Evolutionary conservation across 1,140 invertebrate genomes (phyloP), one percentile per base, ranked within the genome.

Genomic region (Caenorhabditis tropicalis): DNA sequence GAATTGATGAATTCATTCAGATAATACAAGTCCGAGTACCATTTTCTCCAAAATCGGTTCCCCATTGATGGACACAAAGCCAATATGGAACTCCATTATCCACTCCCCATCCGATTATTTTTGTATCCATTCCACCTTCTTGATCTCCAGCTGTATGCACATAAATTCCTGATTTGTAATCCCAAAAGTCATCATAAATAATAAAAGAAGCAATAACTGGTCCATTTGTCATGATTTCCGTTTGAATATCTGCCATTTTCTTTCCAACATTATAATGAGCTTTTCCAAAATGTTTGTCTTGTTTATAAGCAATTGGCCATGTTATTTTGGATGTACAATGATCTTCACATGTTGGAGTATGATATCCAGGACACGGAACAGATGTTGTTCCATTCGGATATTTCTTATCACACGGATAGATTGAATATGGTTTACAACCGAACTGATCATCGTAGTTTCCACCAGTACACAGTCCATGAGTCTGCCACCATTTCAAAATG

Each of bases 81-180:
- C 65, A 74, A 24, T 74, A 74, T 46, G 65, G 65, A 9, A 74
- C 65, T 21, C 65, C 65, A 74, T 46, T 74, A 43, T 74, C 65
- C 19, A 74, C 65, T 43, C 65, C 65, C 65, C 65, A 74, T 43
- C 65, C 65, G 15, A 74, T 74, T 16, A 74, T 74, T 46, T 74
- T 74, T n/a, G 65, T 74, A n/a, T 74, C 65, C 65, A 74, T 74
- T 43, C 65, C 65, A 46, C 65, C 65, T 43, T 74, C 65, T 74
- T 74, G 33, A 74, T 74, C 65, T 74, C 65, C 65, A 6, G 65
- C 65, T 21, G 65, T 74, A 74, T 74, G 65, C 29, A 74, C 65
- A 74, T 74, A 74, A n/a, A 74, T 74, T 27, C 65, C 65, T 2
- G 65, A 43, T 74, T 74, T 74, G n/a, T 74, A 74, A 43, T 74